Percentiles rank a stretch among this genome's conserved stretches.
phyloP scores from a whole-genome alignment of 2,888 invertebrate genomes.

The Nomada goodeniana region DNA sequence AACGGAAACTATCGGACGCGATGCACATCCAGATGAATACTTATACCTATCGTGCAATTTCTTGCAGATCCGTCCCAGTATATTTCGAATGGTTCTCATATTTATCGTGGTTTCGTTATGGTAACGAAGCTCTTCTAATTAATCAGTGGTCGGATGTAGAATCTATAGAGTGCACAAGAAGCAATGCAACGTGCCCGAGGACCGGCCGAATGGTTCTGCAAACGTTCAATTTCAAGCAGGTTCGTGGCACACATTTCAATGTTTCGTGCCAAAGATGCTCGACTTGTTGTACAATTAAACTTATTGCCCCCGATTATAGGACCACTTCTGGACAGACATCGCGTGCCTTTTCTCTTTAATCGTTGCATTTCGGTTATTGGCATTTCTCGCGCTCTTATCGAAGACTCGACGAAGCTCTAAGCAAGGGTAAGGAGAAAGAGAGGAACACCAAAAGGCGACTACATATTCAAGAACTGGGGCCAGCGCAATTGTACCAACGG shows the following conservation, averaged over 20 bases:
- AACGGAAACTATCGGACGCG: too few species aligned
- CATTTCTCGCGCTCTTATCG: constrained; percentile 90
- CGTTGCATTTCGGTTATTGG: constrained; percentile 90
- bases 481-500: not conserved
- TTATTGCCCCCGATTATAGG: constrained; percentile 84
- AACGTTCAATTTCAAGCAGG: constrained; percentile 91
- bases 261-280: not conserved
- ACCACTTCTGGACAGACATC: constrained; percentile 89
- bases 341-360: constrained; percentile 89
- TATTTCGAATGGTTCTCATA: constrained; percentile 95
- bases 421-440: constrained; percentile 73
- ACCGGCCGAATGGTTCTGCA: constrained; percentile 92
- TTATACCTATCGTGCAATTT: not conserved
- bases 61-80: constrained; percentile 90
- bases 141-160: constrained; percentile 95
- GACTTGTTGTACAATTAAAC: not conserved
- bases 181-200: constrained; percentile 91
- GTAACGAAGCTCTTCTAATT: constrained; percentile 94
- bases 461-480: not conserved
- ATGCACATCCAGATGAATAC: too few species aligned
- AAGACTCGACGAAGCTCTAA: constrained; percentile 88
- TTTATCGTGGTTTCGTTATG: constrained; percentile 96
- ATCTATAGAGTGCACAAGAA: constrained; percentile 90
- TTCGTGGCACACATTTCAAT: constrained; percentile 76
- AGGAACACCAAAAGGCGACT: not conserved